A percentile compares a stretch with the other conserved stretches of the same genome.
These are phyloP conservation scores for Alces alces DNA, from an alignment of 2,113 vertebrate genomes.

Conservation along the genomic window DNA sequence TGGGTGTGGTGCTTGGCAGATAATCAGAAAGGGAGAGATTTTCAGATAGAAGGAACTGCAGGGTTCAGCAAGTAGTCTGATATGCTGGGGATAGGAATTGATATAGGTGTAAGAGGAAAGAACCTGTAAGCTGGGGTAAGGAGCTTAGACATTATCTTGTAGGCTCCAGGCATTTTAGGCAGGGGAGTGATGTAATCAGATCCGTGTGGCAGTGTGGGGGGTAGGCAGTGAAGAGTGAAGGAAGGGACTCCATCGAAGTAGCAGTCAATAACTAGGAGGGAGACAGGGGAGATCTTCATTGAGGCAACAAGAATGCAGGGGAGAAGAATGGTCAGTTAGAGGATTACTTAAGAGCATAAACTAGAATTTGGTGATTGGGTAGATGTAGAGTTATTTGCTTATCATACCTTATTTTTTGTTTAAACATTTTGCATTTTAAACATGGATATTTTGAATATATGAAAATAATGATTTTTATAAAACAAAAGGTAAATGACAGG, in stretches of 20 bases:
- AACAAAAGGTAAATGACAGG: neutral
- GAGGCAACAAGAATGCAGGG: neutral
- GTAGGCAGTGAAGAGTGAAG: neutral
- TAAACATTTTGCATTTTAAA: neutral
- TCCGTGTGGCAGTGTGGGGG: neutral
- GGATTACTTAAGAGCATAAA: neutral
- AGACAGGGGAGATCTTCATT: neutral
- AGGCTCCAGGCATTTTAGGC: neutral
- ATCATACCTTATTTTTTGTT: neutral
- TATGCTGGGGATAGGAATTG: neutral
- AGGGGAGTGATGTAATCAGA: neutral
- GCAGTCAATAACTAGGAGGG: neutral
- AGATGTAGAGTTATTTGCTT: neutral
- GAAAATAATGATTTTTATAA: neutral
- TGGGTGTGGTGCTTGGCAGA: neutral
- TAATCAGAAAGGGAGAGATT: neutral
- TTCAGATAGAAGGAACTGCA: neutral
- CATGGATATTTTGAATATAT: neutral
- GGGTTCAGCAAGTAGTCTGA: neutral
- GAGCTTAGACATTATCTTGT: neutral
- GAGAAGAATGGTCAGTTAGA: neutral
- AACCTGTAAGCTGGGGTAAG: neutral
- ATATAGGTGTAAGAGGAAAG: neutral
- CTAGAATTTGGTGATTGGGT: neutral
- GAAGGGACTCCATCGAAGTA: neutral